A percentile compares a stretch with the other conserved stretches of the same genome.
phyloP scores from a whole-genome alignment of 2,888 invertebrate species.

The Ptychoptera albimana region DNA sequence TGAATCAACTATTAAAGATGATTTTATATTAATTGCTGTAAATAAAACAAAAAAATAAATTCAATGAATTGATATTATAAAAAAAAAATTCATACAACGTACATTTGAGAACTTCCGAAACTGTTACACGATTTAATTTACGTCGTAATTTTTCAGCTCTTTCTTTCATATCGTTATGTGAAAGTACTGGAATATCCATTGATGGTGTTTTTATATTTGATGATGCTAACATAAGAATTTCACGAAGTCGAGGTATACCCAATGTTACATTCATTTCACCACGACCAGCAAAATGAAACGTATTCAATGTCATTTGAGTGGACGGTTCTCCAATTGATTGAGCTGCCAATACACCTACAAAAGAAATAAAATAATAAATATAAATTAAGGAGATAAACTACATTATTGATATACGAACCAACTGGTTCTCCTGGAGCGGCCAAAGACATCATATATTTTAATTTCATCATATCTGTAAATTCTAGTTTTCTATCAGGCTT shows the following conservation, averaged over 20 bases:
- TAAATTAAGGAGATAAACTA: not conserved
- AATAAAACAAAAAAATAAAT: slow-evolving; percentile 1
- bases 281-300: slow-evolving; percentile 98
- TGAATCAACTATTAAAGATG: slow-evolving; percentile 35
- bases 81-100: slow-evolving; percentile 8
- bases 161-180: slow-evolving; percentile 33
- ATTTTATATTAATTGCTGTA: slow-evolving; percentile 23
- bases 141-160: slow-evolving; percentile 52
- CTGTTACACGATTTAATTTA: slow-evolving; percentile 58
- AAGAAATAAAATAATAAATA: not conserved
- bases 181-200: slow-evolving; percentile 79
- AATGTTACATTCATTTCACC: slow-evolving; percentile 99
- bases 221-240: slow-evolving; percentile 93
- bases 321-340: slow-evolving; percentile 99
- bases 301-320: slow-evolving; percentile 99
- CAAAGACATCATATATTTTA: slow-evolving; percentile 60
- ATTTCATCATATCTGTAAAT: slow-evolving; percentile 53
- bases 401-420: slow-evolving; percentile 11
- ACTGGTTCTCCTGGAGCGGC: slow-evolving; percentile 92
- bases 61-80: not conserved
- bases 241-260: slow-evolving; percentile 94
- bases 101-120: slow-evolving; percentile 63
- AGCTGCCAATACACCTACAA: slow-evolving; percentile 74
- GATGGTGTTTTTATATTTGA: slow-evolving; percentile 89
- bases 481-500: slow-evolving; percentile 28